phyloP scores from a whole-genome alignment of 1,140 invertebrate species.

The Neodiprion fabricii region DNA sequence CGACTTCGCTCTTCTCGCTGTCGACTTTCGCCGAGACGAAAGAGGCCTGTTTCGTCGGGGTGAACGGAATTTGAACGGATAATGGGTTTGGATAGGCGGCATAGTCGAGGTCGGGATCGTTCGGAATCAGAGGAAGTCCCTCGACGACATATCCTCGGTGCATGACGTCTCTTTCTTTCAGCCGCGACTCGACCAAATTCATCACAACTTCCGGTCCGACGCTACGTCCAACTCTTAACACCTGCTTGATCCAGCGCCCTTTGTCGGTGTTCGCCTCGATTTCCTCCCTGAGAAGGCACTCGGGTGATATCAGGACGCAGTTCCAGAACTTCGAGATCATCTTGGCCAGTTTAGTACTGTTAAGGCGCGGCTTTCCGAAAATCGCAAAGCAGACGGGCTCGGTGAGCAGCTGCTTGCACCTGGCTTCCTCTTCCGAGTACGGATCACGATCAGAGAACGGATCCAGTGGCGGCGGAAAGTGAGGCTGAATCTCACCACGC shows the following conservation, averaged over 20 bases:
- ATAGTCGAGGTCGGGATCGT: slow-evolving; percentile 43
- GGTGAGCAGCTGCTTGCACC: slow-evolving; percentile 56
- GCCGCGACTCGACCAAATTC: slow-evolving; percentile 57
- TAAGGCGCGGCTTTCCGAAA: slow-evolving; percentile 65
- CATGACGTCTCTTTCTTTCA: slow-evolving; percentile 57
- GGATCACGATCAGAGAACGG: slow-evolving; percentile 28
- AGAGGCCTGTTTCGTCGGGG: background rate
- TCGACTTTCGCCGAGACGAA: background rate
- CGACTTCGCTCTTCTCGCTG: background rate
- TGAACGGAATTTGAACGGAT: background rate
- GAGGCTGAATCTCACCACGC: slow-evolving; percentile 10
- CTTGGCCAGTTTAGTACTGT: slow-evolving; percentile 58
- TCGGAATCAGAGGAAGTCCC: slow-evolving; percentile 64
- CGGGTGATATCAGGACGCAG: slow-evolving; percentile 65
- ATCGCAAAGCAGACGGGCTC: slow-evolving; percentile 65
- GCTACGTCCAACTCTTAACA: slow-evolving; percentile 59
- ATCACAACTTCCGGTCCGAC: slow-evolving; percentile 58
- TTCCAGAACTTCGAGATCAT: slow-evolving; percentile 62
- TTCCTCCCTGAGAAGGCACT: slow-evolving; percentile 62
- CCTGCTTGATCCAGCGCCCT: slow-evolving; percentile 62
- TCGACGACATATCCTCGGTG: slow-evolving; percentile 68
- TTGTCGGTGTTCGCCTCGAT: slow-evolving; percentile 57
- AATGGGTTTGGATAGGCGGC: slow-evolving; percentile 7
- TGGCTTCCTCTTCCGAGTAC: slow-evolving; percentile 55
- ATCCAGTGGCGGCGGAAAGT: slow-evolving; percentile 22